These are phyloP conservation scores for Lamprotornis superbus DNA, from an alignment of 2,113 vertebrate genomes.

Conservation along the genomic window DNA sequence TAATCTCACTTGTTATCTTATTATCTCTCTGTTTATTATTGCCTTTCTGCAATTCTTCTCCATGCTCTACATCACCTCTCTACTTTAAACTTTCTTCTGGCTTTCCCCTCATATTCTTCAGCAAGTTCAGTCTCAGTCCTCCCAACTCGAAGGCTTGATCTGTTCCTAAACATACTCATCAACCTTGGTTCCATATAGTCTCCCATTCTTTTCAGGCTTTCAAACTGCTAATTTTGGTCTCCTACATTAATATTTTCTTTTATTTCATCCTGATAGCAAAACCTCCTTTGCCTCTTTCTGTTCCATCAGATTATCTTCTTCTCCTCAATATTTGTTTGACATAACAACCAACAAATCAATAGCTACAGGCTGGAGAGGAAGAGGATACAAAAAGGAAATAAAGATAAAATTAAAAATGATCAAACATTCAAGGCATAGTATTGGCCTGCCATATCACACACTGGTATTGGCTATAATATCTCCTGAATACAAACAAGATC, in stretches of 20 bases:
- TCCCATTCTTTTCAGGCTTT: neutral
- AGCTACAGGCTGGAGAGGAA: neutral
- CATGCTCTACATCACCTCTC: neutral
- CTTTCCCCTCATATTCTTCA: neutral
- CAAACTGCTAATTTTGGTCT: neutral
- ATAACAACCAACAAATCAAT: neutral
- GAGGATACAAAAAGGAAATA: neutral
- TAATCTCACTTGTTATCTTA: neutral
- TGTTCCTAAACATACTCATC: neutral
- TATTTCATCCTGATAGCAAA: neutral
- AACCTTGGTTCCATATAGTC: neutral
- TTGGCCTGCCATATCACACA: fast-evolving
- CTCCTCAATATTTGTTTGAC: neutral
- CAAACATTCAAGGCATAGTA: neutral
- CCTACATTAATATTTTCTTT: neutral
- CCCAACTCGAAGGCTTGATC: neutral
- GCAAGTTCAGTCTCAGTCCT: neutral
- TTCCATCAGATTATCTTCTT: neutral
- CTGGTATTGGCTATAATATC: fast-evolving
- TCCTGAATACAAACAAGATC: neutral
- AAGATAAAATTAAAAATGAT: neutral
- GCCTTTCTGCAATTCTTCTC: neutral
- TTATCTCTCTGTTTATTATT: neutral
- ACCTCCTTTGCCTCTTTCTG: neutral
- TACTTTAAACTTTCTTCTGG: neutral